phyloP scores from a whole-genome alignment of 2,888 invertebrate genomes.

The Argyra leucocephala region DNA sequence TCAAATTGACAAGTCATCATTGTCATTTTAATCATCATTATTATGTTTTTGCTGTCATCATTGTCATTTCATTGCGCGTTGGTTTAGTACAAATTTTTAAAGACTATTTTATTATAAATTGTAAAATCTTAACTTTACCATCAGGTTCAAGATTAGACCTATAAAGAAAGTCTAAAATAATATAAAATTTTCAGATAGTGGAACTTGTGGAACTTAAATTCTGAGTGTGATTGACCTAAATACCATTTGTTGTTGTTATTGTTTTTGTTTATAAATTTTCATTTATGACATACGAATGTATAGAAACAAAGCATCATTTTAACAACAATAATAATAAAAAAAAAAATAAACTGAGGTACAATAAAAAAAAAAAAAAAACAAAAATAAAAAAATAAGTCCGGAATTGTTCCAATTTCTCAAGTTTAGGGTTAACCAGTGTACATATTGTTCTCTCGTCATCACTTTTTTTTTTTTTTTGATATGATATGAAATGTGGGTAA shows the following conservation, averaged over 20 bases:
- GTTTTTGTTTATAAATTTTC: background rate
- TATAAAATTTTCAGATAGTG: too few relatives aligned
- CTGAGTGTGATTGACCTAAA: background rate
- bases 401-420: background rate
- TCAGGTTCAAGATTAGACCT: too few relatives aligned
- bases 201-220: too few relatives aligned
- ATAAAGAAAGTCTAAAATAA: too few relatives aligned
- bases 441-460: background rate
- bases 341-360: background rate
- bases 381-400: background rate
- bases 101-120: too few relatives aligned
- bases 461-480: background rate
- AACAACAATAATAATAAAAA: background rate
- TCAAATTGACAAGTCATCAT: too few relatives aligned
- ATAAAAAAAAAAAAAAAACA: background rate
- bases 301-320: too few relatives aligned
- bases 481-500: background rate
- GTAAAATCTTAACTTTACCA: too few relatives aligned
- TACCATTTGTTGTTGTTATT: background rate
- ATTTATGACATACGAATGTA: background rate
- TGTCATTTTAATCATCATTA: too few relatives aligned
- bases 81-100: too few relatives aligned
- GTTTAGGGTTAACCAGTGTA: background rate
- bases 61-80: too few relatives aligned
- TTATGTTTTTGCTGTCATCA: too few relatives aligned